Evolutionary conservation across 2,888 invertebrate species (phyloP), one percentile per base, ranked within the genome.

Genomic region (Ophioninae sp.): DNA sequence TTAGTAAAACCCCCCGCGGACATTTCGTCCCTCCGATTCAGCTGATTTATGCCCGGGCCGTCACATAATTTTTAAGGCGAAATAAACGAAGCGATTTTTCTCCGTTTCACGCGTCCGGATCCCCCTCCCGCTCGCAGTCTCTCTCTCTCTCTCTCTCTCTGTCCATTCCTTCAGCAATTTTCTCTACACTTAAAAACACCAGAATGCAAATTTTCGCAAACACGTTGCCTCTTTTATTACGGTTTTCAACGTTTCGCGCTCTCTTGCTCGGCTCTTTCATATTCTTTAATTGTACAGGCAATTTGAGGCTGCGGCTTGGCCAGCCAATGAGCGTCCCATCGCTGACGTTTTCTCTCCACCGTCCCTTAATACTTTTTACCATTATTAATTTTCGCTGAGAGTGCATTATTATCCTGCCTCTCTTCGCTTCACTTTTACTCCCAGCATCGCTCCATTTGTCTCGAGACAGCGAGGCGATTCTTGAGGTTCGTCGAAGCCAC

Each of bases 171-270:
- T 79, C 80, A 78, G 72, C 62, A 70, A 79, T 82, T 85, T 57
- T 17, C 50, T 6, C 50, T 17, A 17, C 86, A 88, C 88, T 88
- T 89, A 88, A 90, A 88, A 88, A 89, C 87, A 89, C 90, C 88
- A 89, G 89, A 90, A 89, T 90, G 89, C 89, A 89, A 88, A 90
- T 91, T 87, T 87, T 77, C 80, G 88, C 88, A 89, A 90, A 89
- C 86, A 87, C 82, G 86, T 41, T 69, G 61, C 67, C 79, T 44
- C 68, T 72, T 74, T 75, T 78, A 23, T 69, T 69, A 30, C 20
- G 50, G 50, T 68, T 72, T 30, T 65, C 56, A 21, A 30, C 41
- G 10, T 65, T 74, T 68, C 72, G 73, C 79, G 59, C 62, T 70
- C 64, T 73, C 77, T 50, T 39, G 68, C 41, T 72, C 17, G 67